Evolutionary conservation across 2,888 invertebrate species (phyloP).

Genomic region (Neuroscelio doddi): DNA sequence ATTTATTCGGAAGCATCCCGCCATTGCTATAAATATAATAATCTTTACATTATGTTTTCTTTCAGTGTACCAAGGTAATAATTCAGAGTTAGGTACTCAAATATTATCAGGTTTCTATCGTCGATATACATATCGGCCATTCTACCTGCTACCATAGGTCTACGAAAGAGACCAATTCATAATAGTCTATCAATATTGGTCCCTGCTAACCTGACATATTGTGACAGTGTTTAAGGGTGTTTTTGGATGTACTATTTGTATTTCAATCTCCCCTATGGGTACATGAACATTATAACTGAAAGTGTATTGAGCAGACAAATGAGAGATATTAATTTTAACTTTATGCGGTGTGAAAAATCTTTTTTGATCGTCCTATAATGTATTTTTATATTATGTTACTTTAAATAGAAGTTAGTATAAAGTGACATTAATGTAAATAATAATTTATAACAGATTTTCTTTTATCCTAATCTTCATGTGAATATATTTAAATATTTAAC

Average conservation of each 20-base stretch:
- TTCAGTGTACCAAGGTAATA: no score
- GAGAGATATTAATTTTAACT: slow-evolving; percentile 64
- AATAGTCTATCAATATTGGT: slow-evolving; percentile 61
- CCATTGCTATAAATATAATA: no score
- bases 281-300: slow-evolving; percentile 43
- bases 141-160: slow-evolving; percentile 54
- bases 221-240: slow-evolving; percentile 67
- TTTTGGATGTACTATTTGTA: slow-evolving; percentile 58
- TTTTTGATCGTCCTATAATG: slow-evolving; percentile 12
- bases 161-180: slow-evolving; percentile 57
- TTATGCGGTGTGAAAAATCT: slow-evolving; percentile 40
- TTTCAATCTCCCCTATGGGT: slow-evolving; percentile 35
- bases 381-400: no score
- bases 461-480: no score
- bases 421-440: no score
- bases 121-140: not conserved
- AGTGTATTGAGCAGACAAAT: slow-evolving; percentile 60
- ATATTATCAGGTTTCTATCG: slow-evolving; percentile 10
- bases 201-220: slow-evolving; percentile 60
- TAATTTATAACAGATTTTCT: no score
- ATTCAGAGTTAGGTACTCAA: no score
- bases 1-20: no score
- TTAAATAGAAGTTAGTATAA: slow-evolving; percentile 1
- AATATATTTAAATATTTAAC: no score
- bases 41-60: no score